A percentile compares a stretch with the other conserved stretches of the same genome.
Conservation (phyloP, 1,140 invertebrate species). For the Polypedilum vanderplanki region DNA sequence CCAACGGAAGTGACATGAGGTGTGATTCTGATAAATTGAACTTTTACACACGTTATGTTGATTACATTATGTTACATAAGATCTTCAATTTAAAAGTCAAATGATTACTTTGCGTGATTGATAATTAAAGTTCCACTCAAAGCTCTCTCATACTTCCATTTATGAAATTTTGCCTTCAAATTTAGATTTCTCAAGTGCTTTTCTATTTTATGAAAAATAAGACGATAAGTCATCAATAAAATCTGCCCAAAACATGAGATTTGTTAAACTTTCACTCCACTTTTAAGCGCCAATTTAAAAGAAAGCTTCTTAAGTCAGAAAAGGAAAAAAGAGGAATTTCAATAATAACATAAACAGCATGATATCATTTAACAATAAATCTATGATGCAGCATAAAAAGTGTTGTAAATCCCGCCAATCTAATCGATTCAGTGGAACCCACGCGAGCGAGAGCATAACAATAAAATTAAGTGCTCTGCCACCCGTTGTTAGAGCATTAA, state of each 20-base stretch:
- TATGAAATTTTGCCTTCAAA: too few relatives aligned
- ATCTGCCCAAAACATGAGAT: too few relatives aligned
- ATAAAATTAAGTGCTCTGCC: not conserved
- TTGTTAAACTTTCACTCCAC: not conserved
- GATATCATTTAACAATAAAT: not conserved
- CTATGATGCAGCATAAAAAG: not conserved
- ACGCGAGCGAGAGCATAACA: not conserved
- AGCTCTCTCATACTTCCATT: too few relatives aligned
- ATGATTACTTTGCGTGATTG: too few relatives aligned
- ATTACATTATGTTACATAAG: too few relatives aligned
- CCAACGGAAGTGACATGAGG: not conserved
- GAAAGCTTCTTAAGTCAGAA: not conserved
- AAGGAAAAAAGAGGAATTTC: not conserved
- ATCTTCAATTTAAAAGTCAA: too few relatives aligned
- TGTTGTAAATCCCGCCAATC: not conserved
- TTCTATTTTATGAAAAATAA: not conserved
- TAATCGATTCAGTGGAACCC: not conserved
- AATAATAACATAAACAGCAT: not conserved
- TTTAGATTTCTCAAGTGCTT: too few relatives aligned
- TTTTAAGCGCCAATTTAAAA: not conserved
- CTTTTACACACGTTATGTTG: too few relatives aligned
- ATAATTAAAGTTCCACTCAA: too few relatives aligned
- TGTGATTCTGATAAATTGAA: slow-evolving; percentile 2
- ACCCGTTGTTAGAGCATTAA: not conserved
- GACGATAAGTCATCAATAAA: not conserved